These are phyloP conservation scores for Sphaerodactylus townsendi DNA, from an alignment of 2,113 vertebrate species.

Conservation along the genomic window DNA sequence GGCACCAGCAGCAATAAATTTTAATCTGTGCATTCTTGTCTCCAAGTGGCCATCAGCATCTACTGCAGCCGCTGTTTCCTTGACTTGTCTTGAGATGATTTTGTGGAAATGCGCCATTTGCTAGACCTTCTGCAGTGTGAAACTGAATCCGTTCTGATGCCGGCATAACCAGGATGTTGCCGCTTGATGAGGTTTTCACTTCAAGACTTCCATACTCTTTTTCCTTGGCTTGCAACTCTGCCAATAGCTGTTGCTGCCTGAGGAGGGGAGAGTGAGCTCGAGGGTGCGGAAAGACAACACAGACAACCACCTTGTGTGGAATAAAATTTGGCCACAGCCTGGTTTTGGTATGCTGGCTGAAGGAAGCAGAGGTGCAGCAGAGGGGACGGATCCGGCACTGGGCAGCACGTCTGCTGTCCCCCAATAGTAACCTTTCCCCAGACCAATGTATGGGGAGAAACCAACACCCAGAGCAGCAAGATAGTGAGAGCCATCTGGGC, in stretches of 20 bases:
- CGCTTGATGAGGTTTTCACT: background rate
- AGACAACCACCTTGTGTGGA: too few species aligned
- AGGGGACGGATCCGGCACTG: too few species aligned
- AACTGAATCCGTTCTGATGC: background rate
- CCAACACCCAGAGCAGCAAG: too few species aligned
- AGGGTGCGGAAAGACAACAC: too few species aligned
- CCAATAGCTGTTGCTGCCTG: slow-evolving; percentile 20
- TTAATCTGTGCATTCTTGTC: background rate
- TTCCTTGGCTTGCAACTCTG: slow-evolving; percentile 9
- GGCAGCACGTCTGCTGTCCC: too few species aligned
- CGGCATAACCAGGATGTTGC: background rate
- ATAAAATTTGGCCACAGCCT: too few species aligned
- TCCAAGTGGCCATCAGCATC: background rate
- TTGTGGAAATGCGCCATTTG: background rate
- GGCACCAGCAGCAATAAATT: background rate
- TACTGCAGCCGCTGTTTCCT: background rate
- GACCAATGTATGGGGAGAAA: too few species aligned
- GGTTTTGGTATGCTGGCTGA: too few species aligned
- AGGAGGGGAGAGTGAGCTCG: too few species aligned
- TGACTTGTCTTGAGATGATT: background rate
- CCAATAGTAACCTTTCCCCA: too few species aligned
- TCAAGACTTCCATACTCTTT: background rate
- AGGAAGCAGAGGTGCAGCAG: too few species aligned
- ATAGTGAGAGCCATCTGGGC: too few species aligned
- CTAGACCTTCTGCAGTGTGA: background rate